These are phyloP conservation scores for Cremastinae sp. DNA, from an alignment of 2,888 invertebrate genomes.

Conservation along the genomic window DNA sequence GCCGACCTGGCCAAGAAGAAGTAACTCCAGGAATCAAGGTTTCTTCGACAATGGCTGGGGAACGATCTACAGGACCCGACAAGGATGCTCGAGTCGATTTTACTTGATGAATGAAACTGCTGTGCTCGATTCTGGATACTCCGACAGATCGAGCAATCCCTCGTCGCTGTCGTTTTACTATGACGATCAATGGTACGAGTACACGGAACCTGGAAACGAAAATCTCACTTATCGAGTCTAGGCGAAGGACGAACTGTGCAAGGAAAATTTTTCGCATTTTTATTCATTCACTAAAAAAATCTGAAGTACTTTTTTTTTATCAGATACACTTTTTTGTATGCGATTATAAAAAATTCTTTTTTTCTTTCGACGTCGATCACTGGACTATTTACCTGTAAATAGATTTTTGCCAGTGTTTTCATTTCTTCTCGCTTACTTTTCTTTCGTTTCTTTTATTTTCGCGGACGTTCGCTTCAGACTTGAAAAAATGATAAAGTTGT, in stretches of 20 bases:
- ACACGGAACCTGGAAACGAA: too few species aligned
- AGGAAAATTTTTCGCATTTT: conserved; percentile 34
- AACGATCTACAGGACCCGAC: conserved; percentile 6
- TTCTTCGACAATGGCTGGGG: conserved; percentile 26
- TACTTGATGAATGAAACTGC: conserved; percentile 65
- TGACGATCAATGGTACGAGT: conserved; percentile 30
- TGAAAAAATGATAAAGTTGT: too few species aligned
- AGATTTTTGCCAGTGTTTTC: too few species aligned
- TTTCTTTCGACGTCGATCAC: not conserved
- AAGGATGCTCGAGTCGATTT: conserved; percentile 21
- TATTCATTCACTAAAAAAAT: not conserved
- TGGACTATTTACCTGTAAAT: conserved; percentile 44
- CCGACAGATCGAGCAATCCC: conserved; percentile 63
- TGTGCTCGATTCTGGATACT: conserved; percentile 69
- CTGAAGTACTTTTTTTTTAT: conserved; percentile 21
- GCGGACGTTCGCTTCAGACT: too few species aligned
- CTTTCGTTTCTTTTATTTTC: too few species aligned
- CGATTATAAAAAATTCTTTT: not conserved
- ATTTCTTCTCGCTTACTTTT: too few species aligned
- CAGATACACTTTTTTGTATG: not conserved
- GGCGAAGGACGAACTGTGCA: conserved; percentile 46
- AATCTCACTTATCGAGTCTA: too few species aligned
- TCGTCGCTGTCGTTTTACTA: conserved; percentile 37
- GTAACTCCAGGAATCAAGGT: not conserved
- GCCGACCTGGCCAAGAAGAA: conserved; percentile 5